Evolutionary conservation across 1,140 invertebrate species (phyloP).

Genomic region (Bradynema listronoti): DNA sequence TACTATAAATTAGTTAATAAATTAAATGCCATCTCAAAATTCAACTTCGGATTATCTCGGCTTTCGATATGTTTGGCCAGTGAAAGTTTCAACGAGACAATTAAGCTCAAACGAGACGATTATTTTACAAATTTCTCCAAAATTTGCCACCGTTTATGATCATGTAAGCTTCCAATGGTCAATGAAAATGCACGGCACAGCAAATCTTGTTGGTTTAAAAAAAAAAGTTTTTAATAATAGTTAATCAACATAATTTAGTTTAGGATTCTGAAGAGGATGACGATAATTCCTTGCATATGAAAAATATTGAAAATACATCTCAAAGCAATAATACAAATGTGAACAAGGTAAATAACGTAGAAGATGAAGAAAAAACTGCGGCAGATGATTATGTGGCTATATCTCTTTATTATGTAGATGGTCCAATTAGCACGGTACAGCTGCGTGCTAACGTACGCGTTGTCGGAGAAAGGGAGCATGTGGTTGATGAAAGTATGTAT

Average conservation of each 20-base stretch:
- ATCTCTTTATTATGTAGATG: slow-evolving; percentile 42
- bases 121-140: slow-evolving; percentile 53
- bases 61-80: slow-evolving; percentile 47
- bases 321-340: slow-evolving; percentile 4
- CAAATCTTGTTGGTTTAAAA: slow-evolving; percentile 28
- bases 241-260: not conserved
- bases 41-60: slow-evolving; percentile 7
- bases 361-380: slow-evolving; percentile 11
- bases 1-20: no score
- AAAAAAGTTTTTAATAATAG: not conserved
- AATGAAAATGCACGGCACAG: slow-evolving; percentile 49
- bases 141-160: slow-evolving; percentile 56
- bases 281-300: not conserved
- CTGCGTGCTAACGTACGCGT: slow-evolving; percentile 23
- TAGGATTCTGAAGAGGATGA: slow-evolving; percentile 6
- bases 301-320: not conserved
- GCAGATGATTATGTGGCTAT: slow-evolving; percentile 38
- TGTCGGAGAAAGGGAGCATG: slow-evolving; percentile 18
- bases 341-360: not conserved
- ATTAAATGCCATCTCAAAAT: not conserved
- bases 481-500: slow-evolving; percentile 2
- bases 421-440: slow-evolving; percentile 28
- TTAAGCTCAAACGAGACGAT: slow-evolving; percentile 39
- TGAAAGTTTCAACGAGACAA: slow-evolving; percentile 35
- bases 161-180: slow-evolving; percentile 57